Percentiles rank a stretch among this genome's conserved stretches.
Evolutionary conservation across 2,113 vertebrate genomes (phyloP).

Genomic region (Sinocyclocheilus grahami): DNA sequence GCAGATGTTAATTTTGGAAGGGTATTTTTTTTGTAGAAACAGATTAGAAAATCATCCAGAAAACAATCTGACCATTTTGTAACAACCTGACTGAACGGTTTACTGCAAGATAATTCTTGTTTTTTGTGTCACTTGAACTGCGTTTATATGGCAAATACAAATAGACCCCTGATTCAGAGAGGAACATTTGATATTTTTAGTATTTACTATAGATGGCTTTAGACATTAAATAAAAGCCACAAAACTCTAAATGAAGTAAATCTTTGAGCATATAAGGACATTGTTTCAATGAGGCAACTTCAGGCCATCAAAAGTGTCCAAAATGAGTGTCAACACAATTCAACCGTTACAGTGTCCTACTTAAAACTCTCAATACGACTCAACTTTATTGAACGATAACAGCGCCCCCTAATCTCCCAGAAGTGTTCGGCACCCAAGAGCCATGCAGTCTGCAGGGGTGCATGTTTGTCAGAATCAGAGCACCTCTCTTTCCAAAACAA

Average conservation of each 20-base stretch:
- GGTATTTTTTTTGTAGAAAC: slow-evolving; percentile 54
- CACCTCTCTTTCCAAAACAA: slow-evolving; percentile 68
- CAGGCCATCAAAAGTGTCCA: background rate
- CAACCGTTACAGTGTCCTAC: background rate
- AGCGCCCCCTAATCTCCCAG: slow-evolving; percentile 24
- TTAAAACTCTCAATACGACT: background rate
- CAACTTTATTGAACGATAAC: background rate
- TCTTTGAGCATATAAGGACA: background rate
- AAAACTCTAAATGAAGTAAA: background rate
- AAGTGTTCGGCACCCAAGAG: slow-evolving; percentile 33
- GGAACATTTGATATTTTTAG: background rate
- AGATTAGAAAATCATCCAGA: slow-evolving; percentile 64
- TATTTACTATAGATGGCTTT: background rate
- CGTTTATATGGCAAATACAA: background rate
- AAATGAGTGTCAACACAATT: background rate
- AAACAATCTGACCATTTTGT: slow-evolving; percentile 62
- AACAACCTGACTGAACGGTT: background rate
- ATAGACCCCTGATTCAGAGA: background rate
- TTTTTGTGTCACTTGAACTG: background rate
- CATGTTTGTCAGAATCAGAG: slow-evolving; percentile 72
- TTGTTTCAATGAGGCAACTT: background rate
- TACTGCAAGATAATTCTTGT: background rate
- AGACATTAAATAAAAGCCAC: background rate
- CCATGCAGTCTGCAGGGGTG: slow-evolving; percentile 59
- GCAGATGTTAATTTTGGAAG: slow-evolving; percentile 71